phyloP scores from a whole-genome alignment of 2,888 invertebrate species.

The Catocala fraxini region DNA sequence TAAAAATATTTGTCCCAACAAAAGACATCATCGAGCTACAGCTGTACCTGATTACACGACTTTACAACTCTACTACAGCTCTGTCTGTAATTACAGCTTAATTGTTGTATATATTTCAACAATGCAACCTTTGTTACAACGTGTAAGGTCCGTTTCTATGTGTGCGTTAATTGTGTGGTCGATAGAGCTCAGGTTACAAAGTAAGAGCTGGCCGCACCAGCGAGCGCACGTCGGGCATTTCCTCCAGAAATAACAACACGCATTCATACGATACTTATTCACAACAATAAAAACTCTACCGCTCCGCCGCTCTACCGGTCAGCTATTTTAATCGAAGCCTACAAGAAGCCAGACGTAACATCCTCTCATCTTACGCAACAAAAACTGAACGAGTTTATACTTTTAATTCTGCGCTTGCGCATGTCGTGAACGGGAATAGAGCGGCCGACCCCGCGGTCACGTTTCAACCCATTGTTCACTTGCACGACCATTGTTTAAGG shows the following conservation, averaged over 20 bases:
- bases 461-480: constrained; percentile 68
- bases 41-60: no score
- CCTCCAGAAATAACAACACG: constrained; percentile 41
- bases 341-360: constrained; percentile 49
- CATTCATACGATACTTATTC: constrained; percentile 22
- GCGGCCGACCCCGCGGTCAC: constrained; percentile 59
- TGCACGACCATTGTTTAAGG: constrained; percentile 53
- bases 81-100: no score
- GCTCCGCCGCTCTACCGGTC: constrained; percentile 18
- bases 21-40: constrained; percentile 45
- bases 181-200: background rate
- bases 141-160: background rate
- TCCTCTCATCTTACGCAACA: constrained; percentile 52
- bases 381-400: constrained; percentile 44
- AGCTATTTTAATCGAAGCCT: constrained; percentile 46
- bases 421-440: constrained; percentile 56
- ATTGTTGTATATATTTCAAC: no score
- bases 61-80: no score
- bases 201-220: constrained; percentile 1
- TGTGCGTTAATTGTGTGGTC: constrained; percentile 5
- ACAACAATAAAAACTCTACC: constrained; percentile 37
- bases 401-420: constrained; percentile 43
- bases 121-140: background rate
- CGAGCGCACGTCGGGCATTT: constrained; percentile 30
- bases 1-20: constrained; percentile 8